These are phyloP conservation scores for Drosophila triauraria DNA, from an alignment of 1,140 invertebrate species.

Conservation along the genomic window DNA sequence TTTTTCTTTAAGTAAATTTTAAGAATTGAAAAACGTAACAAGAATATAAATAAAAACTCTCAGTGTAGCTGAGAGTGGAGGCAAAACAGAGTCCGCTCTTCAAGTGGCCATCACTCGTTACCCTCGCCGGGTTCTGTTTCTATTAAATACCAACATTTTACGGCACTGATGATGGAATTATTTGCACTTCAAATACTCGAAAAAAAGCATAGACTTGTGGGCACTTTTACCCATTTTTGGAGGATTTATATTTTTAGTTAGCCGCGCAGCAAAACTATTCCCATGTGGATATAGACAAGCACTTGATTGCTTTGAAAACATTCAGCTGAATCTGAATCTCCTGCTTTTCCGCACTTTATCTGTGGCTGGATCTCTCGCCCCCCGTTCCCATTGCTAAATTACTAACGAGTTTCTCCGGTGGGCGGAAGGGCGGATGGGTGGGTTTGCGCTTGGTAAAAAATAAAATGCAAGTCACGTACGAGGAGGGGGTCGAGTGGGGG, in stretches of 20 bases:
- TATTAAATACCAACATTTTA: conserved; percentile 32
- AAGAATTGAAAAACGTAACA: neutral
- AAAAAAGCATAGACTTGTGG: conserved; percentile 27
- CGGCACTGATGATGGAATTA: conserved; percentile 75
- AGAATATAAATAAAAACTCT: neutral
- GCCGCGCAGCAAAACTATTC: conserved; percentile 28
- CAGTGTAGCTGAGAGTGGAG: conserved; percentile 28
- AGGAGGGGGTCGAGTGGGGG: conserved; percentile 2
- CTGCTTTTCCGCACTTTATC: conserved; percentile 23
- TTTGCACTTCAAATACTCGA: conserved; percentile 67
- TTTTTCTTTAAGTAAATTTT: too few relatives aligned
- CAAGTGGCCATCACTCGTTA: conserved; percentile 83
- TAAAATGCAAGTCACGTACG: conserved; percentile 80
- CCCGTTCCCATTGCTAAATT: conserved; percentile 68
- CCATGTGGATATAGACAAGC: conserved; percentile 72
- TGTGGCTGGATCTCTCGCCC: conserved; percentile 13
- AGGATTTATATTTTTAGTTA: conserved; percentile 56
- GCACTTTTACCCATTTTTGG: conserved; percentile 24
- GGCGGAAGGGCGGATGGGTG: conserved; percentile 28
- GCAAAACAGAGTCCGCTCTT: conserved; percentile 25
- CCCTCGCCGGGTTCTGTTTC: conserved; percentile 62
- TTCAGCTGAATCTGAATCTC: conserved; percentile 25
- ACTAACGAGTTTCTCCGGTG: conserved; percentile 74
- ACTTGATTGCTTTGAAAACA: conserved; percentile 77
- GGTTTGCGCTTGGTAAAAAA: conserved; percentile 46